phyloP scores from a whole-genome alignment of 2,888 invertebrate species.

The Macaria liturata region DNA sequence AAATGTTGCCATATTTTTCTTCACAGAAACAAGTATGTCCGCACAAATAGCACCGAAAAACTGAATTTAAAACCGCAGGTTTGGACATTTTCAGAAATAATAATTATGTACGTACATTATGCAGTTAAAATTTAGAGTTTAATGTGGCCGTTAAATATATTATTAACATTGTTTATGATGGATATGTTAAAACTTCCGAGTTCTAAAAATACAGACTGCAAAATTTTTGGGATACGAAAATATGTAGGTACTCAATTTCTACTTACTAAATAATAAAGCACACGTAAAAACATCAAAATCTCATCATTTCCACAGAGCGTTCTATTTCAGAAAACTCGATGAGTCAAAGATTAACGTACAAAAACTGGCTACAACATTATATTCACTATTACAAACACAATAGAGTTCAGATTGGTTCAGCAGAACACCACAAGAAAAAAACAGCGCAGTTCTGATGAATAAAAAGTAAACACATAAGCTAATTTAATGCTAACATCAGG shows the following conservation, averaged over 20 bases:
- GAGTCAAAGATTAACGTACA: slow-evolving; percentile 10
- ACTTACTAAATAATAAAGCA: not conserved
- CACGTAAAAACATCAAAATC: not conserved
- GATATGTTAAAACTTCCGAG: too few relatives aligned
- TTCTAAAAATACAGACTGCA: too few relatives aligned
- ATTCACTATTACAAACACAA: not conserved
- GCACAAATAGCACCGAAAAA: slow-evolving; percentile 6
- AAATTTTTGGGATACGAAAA: too few relatives aligned
- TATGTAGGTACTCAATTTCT: too few relatives aligned
- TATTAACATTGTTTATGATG: too few relatives aligned
- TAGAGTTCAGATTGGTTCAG: slow-evolving; percentile 20
- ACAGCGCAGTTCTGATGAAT: not conserved
- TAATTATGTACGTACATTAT: too few relatives aligned
- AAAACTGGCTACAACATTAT: slow-evolving; percentile 3
- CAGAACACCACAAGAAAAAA: not conserved
- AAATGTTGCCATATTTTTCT: slow-evolving; percentile 1
- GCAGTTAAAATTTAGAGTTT: too few relatives aligned
- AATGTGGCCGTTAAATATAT: too few relatives aligned
- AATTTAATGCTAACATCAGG: too few relatives aligned
- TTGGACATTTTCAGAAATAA: too few relatives aligned
- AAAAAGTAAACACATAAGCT: slow-evolving; percentile 29
- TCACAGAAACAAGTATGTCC: slow-evolving; percentile 1
- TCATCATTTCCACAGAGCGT: slow-evolving; percentile 5
- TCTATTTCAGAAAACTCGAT: slow-evolving; percentile 5
- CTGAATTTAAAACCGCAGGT: slow-evolving; percentile 4